Evolutionary conservation across 2,888 invertebrate genomes (phyloP).

Genomic region (Saturnia pavonia): DNA sequence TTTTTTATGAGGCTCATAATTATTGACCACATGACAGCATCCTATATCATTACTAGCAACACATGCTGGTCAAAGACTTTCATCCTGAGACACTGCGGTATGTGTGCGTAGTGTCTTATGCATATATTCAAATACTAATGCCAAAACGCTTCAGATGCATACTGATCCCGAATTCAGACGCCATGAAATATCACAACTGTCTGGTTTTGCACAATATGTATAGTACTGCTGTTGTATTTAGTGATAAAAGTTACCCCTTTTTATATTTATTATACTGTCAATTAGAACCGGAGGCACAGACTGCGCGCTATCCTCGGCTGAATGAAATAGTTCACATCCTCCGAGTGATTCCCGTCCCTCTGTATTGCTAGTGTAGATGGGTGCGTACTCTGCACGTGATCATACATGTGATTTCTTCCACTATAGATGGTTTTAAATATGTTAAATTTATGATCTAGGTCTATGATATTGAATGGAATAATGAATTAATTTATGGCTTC

Average conservation of each 20-base stretch:
- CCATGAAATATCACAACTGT: not conserved
- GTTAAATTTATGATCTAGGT: not conserved
- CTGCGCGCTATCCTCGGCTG: constrained; percentile 46
- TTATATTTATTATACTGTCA: constrained; percentile 6
- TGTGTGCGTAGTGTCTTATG: too few relatives aligned
- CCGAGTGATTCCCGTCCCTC: constrained; percentile 45
- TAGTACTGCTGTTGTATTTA: not conserved
- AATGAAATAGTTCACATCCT: constrained; percentile 68
- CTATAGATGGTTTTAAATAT: constrained; percentile 12
- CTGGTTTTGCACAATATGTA: not conserved
- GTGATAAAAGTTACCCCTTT: not conserved
- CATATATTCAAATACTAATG: too few relatives aligned
- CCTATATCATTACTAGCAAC: too few relatives aligned
- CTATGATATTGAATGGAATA: not conserved
- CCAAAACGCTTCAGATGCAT: not conserved
- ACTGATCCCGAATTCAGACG: not conserved
- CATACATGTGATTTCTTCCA: constrained; percentile 20
- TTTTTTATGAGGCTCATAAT: too few relatives aligned
- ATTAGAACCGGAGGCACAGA: constrained; percentile 15
- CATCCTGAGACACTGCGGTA: too few relatives aligned
- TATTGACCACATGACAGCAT: too few relatives aligned
- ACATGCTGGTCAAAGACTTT: too few relatives aligned
- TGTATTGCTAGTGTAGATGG: constrained; percentile 45
- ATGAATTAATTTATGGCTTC: not conserved
- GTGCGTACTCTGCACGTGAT: constrained; percentile 31